phyloP scores from a whole-genome alignment of 2,113 vertebrate genomes.

The Oncorhynchus nerka region DNA sequence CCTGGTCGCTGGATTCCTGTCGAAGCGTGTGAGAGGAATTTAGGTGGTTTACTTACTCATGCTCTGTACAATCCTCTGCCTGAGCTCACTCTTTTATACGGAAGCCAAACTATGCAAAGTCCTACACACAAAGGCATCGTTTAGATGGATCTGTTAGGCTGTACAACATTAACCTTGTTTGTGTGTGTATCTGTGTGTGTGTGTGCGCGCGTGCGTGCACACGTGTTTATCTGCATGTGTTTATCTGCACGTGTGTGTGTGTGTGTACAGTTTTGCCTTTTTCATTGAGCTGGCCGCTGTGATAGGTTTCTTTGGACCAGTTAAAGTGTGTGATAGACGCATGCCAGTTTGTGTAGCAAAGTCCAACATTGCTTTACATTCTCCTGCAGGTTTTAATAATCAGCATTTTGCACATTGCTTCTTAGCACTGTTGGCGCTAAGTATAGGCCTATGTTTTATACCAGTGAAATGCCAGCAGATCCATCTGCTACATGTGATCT shows the following conservation, averaged over 20 bases:
- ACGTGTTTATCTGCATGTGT: background rate
- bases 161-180: background rate
- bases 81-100: background rate
- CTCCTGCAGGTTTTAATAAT: conserved; percentile 30
- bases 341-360: background rate
- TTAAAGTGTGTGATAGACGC: background rate
- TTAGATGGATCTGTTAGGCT: background rate
- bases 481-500: background rate
- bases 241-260: background rate
- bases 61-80: conserved; percentile 14
- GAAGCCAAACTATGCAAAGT: conserved; percentile 13
- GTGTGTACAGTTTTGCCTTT: background rate
- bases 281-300: background rate
- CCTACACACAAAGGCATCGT: conserved; percentile 20
- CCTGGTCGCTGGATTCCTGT: conserved; percentile 9
- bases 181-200: conserved; percentile 1
- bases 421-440: background rate
- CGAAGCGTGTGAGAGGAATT: conserved; percentile 30
- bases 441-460: background rate
- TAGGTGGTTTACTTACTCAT: conserved; percentile 11
- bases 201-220: background rate
- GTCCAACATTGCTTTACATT: conserved; percentile 12
- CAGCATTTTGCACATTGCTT: conserved; percentile 7
- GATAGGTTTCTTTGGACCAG: background rate
- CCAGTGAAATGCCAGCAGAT: background rate